Base-by-base conservation (phyloP, 1,140 invertebrate species). In the Drosophila nebulosa region DNA sequence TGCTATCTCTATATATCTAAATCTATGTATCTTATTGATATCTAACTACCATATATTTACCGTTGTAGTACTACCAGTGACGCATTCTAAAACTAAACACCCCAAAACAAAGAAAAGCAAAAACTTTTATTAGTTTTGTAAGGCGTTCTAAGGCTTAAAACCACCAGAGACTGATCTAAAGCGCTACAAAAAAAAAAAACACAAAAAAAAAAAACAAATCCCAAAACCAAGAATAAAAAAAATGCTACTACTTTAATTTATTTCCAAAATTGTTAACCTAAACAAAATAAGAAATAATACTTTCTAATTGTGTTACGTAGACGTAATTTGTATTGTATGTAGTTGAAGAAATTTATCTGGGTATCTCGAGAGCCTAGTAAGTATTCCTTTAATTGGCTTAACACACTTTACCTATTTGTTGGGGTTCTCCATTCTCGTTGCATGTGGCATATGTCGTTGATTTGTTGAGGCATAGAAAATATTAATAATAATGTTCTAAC, bases 51-150 rank as follows among this genome's bases (percentile, higher is more conserved):
- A 88, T 86, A 89, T 86, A 75, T 86, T 86, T 86, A 88, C 83
- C 83, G 63, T 86, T 86, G 83, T 86, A 88, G 83, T 86, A 86
- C 79, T 89, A 83, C 83, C 83, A 86, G 71, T 88, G 83, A 86
- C 75, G 83, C 83, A 86, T 83, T 86, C 79, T 86, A 86, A 86
- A 79, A 88, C 83, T 86, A 86, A 86, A 86, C 75, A 77, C 66
- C 79, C 84, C 83, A 86, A 86, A 83, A 80, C 78, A 81, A 78
- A 83, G 74, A 85, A 88, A 86, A 80, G 79, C 88, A 78, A 86
- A 83, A 79, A 88, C 84, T 76, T 88, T 86, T 65, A 83, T 63
- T 78, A 88, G 74, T 83, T 86, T 88, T 72, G 58, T 71, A 88
- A 86, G 74, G 75, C 84, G 83, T 84, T 79, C 68, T 79, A 89